Percentiles rank a stretch among this genome's conserved stretches.
These are phyloP conservation scores for Sphyrna mokarran DNA, from an alignment of 2,113 vertebrate genomes.

Conservation along the genomic window DNA sequence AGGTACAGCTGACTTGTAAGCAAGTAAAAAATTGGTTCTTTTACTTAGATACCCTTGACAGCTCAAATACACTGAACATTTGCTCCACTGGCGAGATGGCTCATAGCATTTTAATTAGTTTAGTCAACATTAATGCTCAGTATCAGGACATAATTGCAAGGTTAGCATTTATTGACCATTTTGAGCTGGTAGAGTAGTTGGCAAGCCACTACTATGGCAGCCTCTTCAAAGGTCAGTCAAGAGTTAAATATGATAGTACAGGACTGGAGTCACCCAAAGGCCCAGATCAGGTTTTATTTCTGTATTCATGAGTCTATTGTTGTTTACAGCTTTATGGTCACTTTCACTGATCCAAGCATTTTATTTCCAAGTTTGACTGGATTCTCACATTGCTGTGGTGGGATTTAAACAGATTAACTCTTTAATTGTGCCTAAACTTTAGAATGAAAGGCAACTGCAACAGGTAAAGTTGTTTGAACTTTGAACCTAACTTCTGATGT, in stretches of 20 bases:
- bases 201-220: background rate
- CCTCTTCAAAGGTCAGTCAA: background rate
- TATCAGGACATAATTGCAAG: background rate
- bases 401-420: background rate
- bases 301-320: background rate
- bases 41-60: background rate
- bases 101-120: background rate
- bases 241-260: background rate
- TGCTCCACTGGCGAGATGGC: background rate
- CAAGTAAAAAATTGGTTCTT: background rate
- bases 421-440: background rate
- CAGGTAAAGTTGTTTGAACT: background rate
- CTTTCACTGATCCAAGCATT: background rate
- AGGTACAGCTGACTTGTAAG: background rate
- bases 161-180: background rate
- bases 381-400: background rate
- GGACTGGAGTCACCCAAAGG: background rate
- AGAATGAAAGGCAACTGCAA: background rate
- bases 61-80: background rate
- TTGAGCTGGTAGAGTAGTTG: background rate
- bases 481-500: background rate
- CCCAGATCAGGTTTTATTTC: background rate
- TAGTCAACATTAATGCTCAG: background rate
- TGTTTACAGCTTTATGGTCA: background rate
- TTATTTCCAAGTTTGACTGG: background rate